phyloP scores from a whole-genome alignment of 2,113 vertebrate species.

The Merops nubicus region DNA sequence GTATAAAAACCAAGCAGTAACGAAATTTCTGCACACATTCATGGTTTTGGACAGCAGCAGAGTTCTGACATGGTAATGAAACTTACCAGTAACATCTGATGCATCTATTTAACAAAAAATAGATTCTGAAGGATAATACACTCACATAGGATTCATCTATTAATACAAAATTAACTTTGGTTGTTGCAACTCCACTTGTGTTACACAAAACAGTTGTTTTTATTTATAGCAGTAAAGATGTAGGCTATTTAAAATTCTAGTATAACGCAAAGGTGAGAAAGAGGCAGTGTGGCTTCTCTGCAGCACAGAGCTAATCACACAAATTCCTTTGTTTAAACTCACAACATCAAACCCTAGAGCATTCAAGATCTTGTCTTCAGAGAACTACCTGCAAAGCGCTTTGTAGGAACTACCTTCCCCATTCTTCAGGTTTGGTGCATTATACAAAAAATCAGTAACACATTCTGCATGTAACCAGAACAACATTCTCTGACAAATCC shows the following conservation, averaged over 20 bases:
- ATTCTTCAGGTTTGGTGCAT: background rate
- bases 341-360: background rate
- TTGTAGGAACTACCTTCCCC: background rate
- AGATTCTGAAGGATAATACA: background rate
- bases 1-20: slow-evolving; percentile 11
- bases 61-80: slow-evolving; percentile 31
- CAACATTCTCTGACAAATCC: background rate
- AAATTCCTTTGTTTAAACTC: background rate
- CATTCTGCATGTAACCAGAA: background rate
- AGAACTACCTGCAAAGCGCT: background rate
- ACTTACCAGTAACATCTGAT: slow-evolving; percentile 34
- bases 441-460: background rate
- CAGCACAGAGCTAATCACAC: background rate
- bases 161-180: background rate
- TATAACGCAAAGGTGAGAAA: background rate
- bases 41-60: background rate
- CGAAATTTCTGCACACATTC: background rate
- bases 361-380: background rate
- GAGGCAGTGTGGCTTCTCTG: background rate
- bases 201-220: background rate
- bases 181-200: background rate
- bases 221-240: background rate
- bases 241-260: background rate
- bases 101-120: slow-evolving; percentile 41
- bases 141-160: background rate